Evolutionary conservation across 2,113 vertebrate genomes (phyloP).

Genomic region (Oplegnathus fasciatus): DNA sequence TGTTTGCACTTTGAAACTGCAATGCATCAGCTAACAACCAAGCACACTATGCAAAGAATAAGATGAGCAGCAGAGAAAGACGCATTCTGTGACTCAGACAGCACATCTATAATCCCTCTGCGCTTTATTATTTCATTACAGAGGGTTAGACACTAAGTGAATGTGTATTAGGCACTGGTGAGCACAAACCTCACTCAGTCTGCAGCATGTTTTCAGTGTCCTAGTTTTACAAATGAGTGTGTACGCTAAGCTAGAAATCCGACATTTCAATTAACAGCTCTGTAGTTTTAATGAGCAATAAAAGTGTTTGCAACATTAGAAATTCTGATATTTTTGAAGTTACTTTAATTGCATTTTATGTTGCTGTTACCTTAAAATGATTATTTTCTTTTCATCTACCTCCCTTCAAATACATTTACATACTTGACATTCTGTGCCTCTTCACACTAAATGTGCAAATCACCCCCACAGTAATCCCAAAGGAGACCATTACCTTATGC

Average conservation of each 20-base stretch:
- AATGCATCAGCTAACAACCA: conserved; percentile 5
- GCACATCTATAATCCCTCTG: conserved; percentile 30
- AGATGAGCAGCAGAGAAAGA: conserved; percentile 18
- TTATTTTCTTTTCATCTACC: not conserved
- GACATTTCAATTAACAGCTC: not conserved
- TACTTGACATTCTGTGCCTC: not conserved
- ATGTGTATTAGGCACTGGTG: not conserved
- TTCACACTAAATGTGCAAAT: conserved; percentile 12
- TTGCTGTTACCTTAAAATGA: not conserved
- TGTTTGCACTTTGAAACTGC: not conserved
- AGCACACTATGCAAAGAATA: not conserved
- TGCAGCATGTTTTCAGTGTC: conserved; percentile 20
- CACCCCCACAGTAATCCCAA: not conserved
- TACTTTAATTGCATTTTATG: not conserved
- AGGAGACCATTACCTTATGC: conserved; percentile 14
- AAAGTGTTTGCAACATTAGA: not conserved
- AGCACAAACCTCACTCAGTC: conserved; percentile 21
- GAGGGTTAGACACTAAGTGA: conserved; percentile 30
- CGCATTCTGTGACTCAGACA: conserved; percentile 33
- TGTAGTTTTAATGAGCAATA: conserved; percentile 2
- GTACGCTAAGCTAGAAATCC: not conserved
- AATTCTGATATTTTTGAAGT: not conserved
- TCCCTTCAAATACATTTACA: not conserved
- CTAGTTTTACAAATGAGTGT: not conserved
- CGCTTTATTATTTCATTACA: conserved; percentile 42